phyloP scores from a whole-genome alignment of 2,113 vertebrate genomes.

The Otocyon megalotis region DNA sequence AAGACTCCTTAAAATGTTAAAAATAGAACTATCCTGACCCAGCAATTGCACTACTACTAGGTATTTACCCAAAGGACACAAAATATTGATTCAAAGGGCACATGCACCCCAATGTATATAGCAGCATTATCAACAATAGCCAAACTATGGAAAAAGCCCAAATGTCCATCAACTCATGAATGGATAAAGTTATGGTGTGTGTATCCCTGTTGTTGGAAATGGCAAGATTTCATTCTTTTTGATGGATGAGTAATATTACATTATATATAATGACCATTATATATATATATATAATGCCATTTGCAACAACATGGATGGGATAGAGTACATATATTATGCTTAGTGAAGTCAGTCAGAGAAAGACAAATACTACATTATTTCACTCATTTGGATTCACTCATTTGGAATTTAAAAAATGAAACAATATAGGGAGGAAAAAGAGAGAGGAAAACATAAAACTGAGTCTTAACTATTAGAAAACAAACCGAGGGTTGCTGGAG shows the following conservation, averaged over 20 bases:
- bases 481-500: not conserved
- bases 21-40: not conserved
- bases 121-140: not conserved
- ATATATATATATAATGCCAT: not conserved
- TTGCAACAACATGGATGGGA: not conserved
- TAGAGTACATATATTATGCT: not conserved
- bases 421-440: not conserved
- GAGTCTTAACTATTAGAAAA: not conserved
- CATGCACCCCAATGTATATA: not conserved
- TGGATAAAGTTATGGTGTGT: not conserved
- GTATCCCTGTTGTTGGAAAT: too few relatives aligned
- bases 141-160: not conserved
- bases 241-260: too few relatives aligned
- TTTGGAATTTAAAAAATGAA: not conserved
- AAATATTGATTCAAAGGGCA: not conserved
- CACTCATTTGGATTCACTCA: not conserved
- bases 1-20: not conserved
- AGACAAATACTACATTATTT: not conserved
- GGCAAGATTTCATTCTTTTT: too few relatives aligned
- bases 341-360: not conserved
- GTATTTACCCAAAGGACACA: not conserved
- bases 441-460: not conserved
- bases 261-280: too few relatives aligned
- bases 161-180: not conserved
- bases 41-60: not conserved